Conservation (phyloP, 2,888 invertebrate species). For the Anoplius nigerrimus region DNA sequence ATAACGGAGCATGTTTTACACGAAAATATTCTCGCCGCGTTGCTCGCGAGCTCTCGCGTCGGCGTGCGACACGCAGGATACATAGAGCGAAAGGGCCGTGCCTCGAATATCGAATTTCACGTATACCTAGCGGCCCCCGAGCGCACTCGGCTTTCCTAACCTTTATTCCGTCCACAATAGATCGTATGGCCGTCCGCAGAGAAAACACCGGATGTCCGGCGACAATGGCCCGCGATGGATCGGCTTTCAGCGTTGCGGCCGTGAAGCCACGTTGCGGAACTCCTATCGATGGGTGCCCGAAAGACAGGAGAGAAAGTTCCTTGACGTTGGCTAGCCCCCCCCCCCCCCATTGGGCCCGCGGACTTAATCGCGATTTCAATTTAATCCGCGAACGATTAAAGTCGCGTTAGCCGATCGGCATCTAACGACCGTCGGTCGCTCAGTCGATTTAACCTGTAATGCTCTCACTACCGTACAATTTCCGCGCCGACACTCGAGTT, state of each 20-base stretch:
- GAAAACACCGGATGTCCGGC: slow-evolving; percentile 50
- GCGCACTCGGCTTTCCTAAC: slow-evolving; percentile 26
- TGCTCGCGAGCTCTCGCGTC: background rate
- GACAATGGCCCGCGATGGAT: slow-evolving; percentile 36
- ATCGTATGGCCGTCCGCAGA: slow-evolving; percentile 37
- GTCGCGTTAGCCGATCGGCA: slow-evolving; percentile 30
- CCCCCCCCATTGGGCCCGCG: too few species aligned
- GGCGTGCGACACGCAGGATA: background rate
- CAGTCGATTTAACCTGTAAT: background rate
- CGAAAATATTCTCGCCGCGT: background rate
- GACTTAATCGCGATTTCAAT: slow-evolving; percentile 34
- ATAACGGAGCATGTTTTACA: background rate
- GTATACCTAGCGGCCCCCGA: slow-evolving; percentile 2
- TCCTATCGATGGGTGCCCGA: background rate
- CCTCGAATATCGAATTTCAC: slow-evolving; percentile 16
- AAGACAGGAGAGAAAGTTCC: too few species aligned
- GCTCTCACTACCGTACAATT: slow-evolving; percentile 33
- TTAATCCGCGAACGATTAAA: slow-evolving; percentile 48
- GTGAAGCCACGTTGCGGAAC: slow-evolving; percentile 9
- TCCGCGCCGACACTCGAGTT: slow-evolving; percentile 38
- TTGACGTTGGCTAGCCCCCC: too few species aligned
- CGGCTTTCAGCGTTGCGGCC: slow-evolving; percentile 23
- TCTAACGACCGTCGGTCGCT: background rate
- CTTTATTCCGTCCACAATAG: slow-evolving; percentile 39
- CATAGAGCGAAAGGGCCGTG: background rate